Evolutionary conservation across 2,113 vertebrate species (phyloP), one percentile per base, ranked within the genome.

Genomic region (Marcusenius ussheri): DNA sequence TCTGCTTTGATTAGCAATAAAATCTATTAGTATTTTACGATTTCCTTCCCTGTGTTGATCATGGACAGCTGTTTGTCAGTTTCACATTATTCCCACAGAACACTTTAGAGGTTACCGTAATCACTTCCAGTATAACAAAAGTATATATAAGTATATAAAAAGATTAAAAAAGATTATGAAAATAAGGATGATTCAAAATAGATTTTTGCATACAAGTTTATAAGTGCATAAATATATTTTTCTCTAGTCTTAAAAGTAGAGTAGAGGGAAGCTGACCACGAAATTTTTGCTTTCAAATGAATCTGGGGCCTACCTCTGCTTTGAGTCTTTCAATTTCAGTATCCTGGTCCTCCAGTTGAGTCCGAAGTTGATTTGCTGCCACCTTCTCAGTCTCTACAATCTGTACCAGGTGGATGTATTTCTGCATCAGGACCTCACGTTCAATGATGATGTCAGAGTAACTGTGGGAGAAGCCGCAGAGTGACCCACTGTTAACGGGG

Each of bases 361-460:
- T 96, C 9, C 97, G 95, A 24, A 97, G 96, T 89, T 99, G 98
- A 95, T 97, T 99, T 92, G 98, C 97, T 91, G 98, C 98, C 0
- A 97, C 96, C 95, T 99, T 99, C 95, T 99, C 98, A 0, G 98
- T 98, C 93, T 99, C 98, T 95, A 98, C 97, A 83, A 99, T 98
- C 96, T 99, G 98, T 90, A 99, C 96, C 93, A 99, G 96, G 95
- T 99, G 98, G 93, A 99, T 97, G 95, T 99, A 98, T 95, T 99
- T 99, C 96, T 99, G 98, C 98, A 97, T 99, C 92, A 99, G 95
- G 2, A 97, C 97, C 94, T 99, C 98, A 0, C 98, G 97, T 94
- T 99, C 98, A 0, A 98, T 96, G 92, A 98, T 97, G 92, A 99
- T 96, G 90, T 96, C 97, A 91, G 97, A 96, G 94, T 99, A 99